phyloP scores from a whole-genome alignment of 2,113 vertebrate genomes.

The Shinisaurus crocodilurus region DNA sequence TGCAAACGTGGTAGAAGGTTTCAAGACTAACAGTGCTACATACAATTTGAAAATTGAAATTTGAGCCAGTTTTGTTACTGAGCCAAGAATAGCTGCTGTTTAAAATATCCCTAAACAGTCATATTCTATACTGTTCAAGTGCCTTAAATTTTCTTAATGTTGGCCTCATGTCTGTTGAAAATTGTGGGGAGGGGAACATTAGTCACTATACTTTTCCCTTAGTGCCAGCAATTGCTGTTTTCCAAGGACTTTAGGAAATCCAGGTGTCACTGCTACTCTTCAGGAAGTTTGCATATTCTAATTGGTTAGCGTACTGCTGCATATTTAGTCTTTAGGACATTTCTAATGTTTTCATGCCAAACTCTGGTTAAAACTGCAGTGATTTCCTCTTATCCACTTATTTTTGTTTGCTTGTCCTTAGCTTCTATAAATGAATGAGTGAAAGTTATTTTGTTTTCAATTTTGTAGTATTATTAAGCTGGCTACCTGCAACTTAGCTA shows the following conservation, averaged over 20 bases:
- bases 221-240: slow-evolving; percentile 69
- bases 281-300: slow-evolving; percentile 51
- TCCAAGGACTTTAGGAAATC: slow-evolving; percentile 66
- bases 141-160: slow-evolving; percentile 79
- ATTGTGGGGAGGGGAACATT: slow-evolving; percentile 65
- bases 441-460: background rate
- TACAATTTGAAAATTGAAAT: slow-evolving; percentile 38
- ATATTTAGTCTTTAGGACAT: background rate
- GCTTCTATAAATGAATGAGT: slow-evolving; percentile 8
- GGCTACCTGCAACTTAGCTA: slow-evolving; percentile 2
- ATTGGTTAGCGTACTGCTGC: background rate
- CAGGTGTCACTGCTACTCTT: slow-evolving; percentile 55
- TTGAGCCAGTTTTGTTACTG: slow-evolving; percentile 46
- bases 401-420: slow-evolving; percentile 40
- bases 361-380: background rate
- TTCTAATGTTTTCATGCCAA: slow-evolving; percentile 25
- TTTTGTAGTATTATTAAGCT: background rate
- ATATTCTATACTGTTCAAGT: slow-evolving; percentile 71
- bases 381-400: slow-evolving; percentile 21
- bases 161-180: slow-evolving; percentile 71
- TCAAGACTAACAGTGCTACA: slow-evolving; percentile 44
- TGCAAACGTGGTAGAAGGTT: slow-evolving; percentile 47
- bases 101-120: slow-evolving; percentile 27
- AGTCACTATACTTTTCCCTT: slow-evolving; percentile 63
- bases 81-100: slow-evolving; percentile 55